Evolutionary conservation across 2,888 invertebrate species (phyloP).

Genomic region (Zeuzera pyrina): DNA sequence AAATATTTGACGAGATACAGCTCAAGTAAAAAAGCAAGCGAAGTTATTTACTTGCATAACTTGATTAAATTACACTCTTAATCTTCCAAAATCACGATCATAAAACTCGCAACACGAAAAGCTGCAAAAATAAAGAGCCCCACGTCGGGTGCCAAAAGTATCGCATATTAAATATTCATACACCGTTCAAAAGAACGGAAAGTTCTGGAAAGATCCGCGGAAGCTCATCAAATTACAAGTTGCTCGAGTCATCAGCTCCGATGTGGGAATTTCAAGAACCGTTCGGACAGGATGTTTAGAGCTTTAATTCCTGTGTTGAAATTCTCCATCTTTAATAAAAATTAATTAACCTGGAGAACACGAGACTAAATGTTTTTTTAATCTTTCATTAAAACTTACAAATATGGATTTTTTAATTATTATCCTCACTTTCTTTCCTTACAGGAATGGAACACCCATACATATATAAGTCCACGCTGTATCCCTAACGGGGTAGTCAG

Average conservation of each 20-base stretch:
- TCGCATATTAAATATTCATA: slow-evolving; percentile 49
- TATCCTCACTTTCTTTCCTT: no score
- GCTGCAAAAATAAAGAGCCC: slow-evolving; percentile 28
- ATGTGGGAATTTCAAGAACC: not conserved
- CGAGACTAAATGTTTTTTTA: no score
- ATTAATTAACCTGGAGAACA: no score
- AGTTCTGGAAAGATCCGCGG: slow-evolving; percentile 38
- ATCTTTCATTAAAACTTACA: no score
- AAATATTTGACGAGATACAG: no score
- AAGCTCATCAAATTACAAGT: slow-evolving; percentile 54
- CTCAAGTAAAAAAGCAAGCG: slow-evolving; percentile 5
- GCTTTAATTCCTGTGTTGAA: slow-evolving; percentile 11
- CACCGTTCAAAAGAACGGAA: slow-evolving; percentile 38
- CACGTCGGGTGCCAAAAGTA: slow-evolving; percentile 45
- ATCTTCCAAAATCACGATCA: slow-evolving; percentile 31
- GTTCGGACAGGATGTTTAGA: slow-evolving; percentile 5
- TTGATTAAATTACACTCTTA: slow-evolving; percentile 33
- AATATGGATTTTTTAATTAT: no score
- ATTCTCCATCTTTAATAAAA: no score
- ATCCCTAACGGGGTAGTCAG: no score
- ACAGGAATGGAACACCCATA: no score
- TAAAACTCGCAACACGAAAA: slow-evolving; percentile 25
- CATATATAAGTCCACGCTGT: no score
- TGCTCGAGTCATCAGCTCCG: slow-evolving; percentile 30
- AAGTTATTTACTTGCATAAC: slow-evolving; percentile 11